Base-by-base conservation (phyloP, 2,113 vertebrate genomes). In the Epinephelus cyanopodus region DNA sequence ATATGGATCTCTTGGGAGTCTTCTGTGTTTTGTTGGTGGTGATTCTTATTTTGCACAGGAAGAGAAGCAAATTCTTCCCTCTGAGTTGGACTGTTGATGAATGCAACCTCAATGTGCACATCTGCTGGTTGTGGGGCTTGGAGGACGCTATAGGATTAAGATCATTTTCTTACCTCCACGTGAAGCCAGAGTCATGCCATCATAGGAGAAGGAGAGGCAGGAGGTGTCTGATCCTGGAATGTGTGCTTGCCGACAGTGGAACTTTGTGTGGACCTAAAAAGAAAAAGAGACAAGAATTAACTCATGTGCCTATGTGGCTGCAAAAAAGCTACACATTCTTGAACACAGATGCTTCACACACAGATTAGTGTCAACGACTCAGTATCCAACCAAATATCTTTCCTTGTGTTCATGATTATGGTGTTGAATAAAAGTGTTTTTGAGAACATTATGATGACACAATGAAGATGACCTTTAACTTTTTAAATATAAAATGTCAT, bases 201-300 rank as follows among this genome's bases (percentile, higher is more conserved):
- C 97, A 23, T 99, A 99, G 29, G 98, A 99, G 81, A 99, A 99
- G 4, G 95, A 58, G 72, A 99, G 92, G 57, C 97, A 97, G 10
- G 97, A 97, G 15, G 97, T 97, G 81, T 99, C 98, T 0, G 96
- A 96, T 86, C 97, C 97, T 4, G 96, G 93, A 63, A 90, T 83
- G 77, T 99, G 98, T 63, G 98, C 98, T 89, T 98, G 97, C 39
- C 96, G 96, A 88, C 97, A 98, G 93, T 99, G 98, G 81, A 98
- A 99, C 92, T 99, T 99, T 3, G 98, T 99, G 82, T 99, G 98
- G 67, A 99, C 98, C 98, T 99, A 45, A 3, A 23, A 42, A 42
- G 13, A 61, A 47, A 66, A 66, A 61, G 5, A 72, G 23, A 77
- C 8, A 2, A 45, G 11, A 45, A 45, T 45, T 45, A 45, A 10